Evolutionary conservation across 2,888 invertebrate species (phyloP).

Genomic region (Glomeris marginata): DNA sequence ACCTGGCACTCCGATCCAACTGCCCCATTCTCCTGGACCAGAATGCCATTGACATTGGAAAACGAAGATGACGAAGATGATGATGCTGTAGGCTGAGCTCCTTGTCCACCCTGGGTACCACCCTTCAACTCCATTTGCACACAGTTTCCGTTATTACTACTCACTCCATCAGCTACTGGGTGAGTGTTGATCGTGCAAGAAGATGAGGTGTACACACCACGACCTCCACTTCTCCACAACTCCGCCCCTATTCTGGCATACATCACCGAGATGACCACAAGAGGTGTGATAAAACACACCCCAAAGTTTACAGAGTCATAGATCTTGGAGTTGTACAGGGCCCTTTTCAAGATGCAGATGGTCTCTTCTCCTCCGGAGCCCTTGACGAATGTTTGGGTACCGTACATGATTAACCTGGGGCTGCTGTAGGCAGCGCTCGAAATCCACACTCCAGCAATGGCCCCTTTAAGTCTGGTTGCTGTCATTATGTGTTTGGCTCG

Average conservation of each 20-base stretch:
- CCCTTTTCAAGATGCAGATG: slow-evolving; percentile 56
- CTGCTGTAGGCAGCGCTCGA: slow-evolving; percentile 65
- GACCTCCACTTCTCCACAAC: neutral
- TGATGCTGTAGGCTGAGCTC: no score
- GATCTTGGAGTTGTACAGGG: slow-evolving; percentile 59
- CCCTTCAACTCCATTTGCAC: no score
- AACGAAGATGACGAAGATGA: no score
- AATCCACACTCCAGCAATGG: slow-evolving; percentile 65
- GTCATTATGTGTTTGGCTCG: slow-evolving; percentile 70
- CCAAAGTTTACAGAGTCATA: slow-evolving; percentile 69
- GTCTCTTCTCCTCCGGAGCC: slow-evolving; percentile 44
- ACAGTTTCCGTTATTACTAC: no score
- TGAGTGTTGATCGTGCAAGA: no score
- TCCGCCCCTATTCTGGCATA: slow-evolving; percentile 51
- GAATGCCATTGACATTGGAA: no score
- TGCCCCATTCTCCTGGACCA: no score
- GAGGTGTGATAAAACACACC: slow-evolving; percentile 63
- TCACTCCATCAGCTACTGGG: neutral
- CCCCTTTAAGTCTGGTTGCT: slow-evolving; percentile 54
- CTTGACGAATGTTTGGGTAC: slow-evolving; percentile 49
- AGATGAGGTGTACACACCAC: no score
- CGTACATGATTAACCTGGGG: slow-evolving; percentile 69
- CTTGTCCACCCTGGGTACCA: no score
- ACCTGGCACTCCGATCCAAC: no score
- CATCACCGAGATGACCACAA: slow-evolving; percentile 57